Evolutionary conservation across 2,113 vertebrate genomes (phyloP), one percentile per base, ranked within the genome.

Genomic region (Pipra filicauda): DNA sequence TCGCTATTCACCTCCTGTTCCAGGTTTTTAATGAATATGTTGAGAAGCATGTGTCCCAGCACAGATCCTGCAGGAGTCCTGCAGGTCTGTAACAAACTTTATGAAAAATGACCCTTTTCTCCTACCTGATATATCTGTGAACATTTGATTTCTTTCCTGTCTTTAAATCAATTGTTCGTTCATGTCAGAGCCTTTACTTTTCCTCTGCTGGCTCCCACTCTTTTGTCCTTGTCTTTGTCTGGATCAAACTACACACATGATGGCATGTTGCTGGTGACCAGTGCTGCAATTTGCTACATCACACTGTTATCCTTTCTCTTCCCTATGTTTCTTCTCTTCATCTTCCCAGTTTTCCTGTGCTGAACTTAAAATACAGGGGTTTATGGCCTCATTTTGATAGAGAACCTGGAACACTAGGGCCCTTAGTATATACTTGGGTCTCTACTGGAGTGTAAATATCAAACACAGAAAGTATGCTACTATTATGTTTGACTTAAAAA

Each of bases 41-140:
- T 97, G 92, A 94, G 95, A 94, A 95, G 94, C 90, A 80, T 93
- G 78, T 93, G 67, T 90, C 92, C 88, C 88, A 93, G 92, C 82
- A 96, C 90, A 97, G 90, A 94, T 94, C 88, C 92, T 96, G 95
- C 94, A 95, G 78, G 74, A 95, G 81, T 94, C 88, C 85, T 96
- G 93, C 92, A 96, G 96, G 92, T 96, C 92, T 97, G 92, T 97
- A 95, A 96, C 77, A 87, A 94, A 91, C 70, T 67, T 91, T 94
- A 43, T 95, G 90, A 82, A 94, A 92, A 95, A 85, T 70, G 43
- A 92, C 46, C 67, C 75, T 85, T 83, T 70, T 20, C 51, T 85
- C 62, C 54, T 79, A 37, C 46, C 37, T 94, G 74, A 76, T 75
- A 72, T 12, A 78, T 78, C n/a, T 95, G 82, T 88, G 46, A 89